These are phyloP conservation scores for Xiphydria camelus DNA, from an alignment of 2,888 invertebrate genomes.

Conservation along the genomic window DNA sequence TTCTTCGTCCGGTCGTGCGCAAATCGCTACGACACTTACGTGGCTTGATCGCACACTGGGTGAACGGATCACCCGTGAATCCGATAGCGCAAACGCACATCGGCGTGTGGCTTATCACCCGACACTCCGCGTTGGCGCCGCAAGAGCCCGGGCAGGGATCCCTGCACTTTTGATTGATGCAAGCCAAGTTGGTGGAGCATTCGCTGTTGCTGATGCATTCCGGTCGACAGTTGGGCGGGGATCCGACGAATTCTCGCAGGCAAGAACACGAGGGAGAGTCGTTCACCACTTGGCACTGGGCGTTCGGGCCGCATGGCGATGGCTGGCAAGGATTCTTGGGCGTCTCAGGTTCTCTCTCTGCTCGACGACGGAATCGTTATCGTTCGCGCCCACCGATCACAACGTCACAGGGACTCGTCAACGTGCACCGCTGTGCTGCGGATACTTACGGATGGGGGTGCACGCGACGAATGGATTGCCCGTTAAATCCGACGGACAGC, in stretches of 20 bases:
- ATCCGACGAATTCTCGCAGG: constrained; percentile 70
- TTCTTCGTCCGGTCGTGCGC: too few relatives aligned
- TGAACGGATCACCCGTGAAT: constrained; percentile 65
- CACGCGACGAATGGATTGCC: constrained; percentile 64
- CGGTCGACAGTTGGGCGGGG: constrained; percentile 75
- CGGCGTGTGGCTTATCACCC: constrained; percentile 76
- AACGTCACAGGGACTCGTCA: too few relatives aligned
- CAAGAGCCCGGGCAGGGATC: constrained; percentile 81
- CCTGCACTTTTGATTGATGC: constrained; percentile 75
- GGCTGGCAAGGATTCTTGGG: constrained; percentile 45
- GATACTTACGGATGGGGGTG: constrained; percentile 19
- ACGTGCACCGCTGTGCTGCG: constrained; percentile 12
- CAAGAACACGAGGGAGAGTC: constrained; percentile 67
- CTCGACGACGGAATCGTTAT: constrained; percentile 2
- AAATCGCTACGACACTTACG: constrained; percentile 27
- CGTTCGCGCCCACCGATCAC: too few relatives aligned
- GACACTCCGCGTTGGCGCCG: constrained; percentile 73
- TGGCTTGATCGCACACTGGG: constrained; percentile 31
- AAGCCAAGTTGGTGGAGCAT: constrained; percentile 73
- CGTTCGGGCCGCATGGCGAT: constrained; percentile 59
- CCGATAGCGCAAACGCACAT: constrained; percentile 68
- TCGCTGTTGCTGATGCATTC: constrained; percentile 77
- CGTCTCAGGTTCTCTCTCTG: constrained; percentile 20
- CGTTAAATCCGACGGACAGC: constrained; percentile 64
- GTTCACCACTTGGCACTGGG: constrained; percentile 68